Conservation (phyloP, 2,113 vertebrate species). For the Sceloporus undulatus region DNA sequence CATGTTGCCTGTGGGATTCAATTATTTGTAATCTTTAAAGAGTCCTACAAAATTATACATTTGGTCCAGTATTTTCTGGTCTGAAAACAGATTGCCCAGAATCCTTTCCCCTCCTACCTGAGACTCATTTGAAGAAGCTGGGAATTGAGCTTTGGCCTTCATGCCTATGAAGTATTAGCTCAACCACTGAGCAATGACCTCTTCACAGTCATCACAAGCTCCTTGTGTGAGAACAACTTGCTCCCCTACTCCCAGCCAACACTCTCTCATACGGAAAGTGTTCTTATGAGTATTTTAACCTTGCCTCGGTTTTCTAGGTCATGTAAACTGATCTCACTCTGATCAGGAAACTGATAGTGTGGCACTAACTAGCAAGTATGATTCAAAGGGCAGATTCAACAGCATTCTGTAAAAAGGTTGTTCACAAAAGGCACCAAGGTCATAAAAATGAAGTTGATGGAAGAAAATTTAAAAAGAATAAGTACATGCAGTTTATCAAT, state of each 20-base stretch:
- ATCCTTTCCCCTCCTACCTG: not conserved
- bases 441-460: not conserved
- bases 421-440: not conserved
- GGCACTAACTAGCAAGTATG: not conserved
- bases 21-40: too few species aligned
- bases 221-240: not conserved
- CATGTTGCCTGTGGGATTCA: too few species aligned
- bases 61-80: not conserved
- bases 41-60: too few species aligned
- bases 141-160: not conserved
- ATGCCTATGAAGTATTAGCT: not conserved
- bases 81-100: not conserved
- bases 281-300: not conserved
- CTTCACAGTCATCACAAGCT: not conserved
- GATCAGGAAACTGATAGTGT: conserved; percentile 9
- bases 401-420: conserved; percentile 42
- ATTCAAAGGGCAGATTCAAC: not conserved
- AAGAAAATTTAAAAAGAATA: not conserved
- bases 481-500: not conserved
- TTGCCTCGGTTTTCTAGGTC: conserved; percentile 32
- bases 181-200: too few species aligned
- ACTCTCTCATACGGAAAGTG: not conserved
- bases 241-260: not conserved
- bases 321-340: conserved; percentile 23
- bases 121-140: not conserved